A percentile compares a stretch with the other conserved stretches of the same genome.
Evolutionary conservation across 92 coral and sea anemone genomes (phyloP).

Genomic region (Zoanthus solanderi): DNA sequence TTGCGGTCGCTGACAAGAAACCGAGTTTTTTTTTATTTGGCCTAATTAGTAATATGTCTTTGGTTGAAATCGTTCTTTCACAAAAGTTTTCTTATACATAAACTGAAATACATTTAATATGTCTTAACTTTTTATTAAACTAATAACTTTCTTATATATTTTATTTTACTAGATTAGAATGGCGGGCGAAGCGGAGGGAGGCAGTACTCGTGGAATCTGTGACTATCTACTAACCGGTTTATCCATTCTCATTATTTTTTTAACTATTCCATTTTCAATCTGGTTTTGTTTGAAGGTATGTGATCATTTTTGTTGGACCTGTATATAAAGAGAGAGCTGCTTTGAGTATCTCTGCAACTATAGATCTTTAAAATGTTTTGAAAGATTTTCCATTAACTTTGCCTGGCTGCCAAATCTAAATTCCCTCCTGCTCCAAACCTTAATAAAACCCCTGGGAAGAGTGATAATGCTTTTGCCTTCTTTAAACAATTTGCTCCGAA

Average conservation of each 20-base stretch:
- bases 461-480: no score
- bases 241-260: conserved; percentile 48
- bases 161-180: background rate
- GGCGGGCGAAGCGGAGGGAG: conserved; percentile 20
- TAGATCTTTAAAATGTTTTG: no score
- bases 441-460: background rate
- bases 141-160: background rate
- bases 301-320: background rate
- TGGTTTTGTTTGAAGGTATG: conserved; percentile 74
- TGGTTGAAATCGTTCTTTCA: no score
- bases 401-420: no score
- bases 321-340: background rate
- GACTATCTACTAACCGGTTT: conserved; percentile 59
- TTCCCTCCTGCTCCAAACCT: no score
- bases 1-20: no score
- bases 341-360: no score
- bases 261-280: conserved; percentile 59
- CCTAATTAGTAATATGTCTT: no score
- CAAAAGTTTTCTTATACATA: background rate
- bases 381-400: no score
- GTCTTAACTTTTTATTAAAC: background rate
- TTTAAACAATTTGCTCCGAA: no score
- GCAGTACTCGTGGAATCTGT: conserved; percentile 35
- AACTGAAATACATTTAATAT: background rate
- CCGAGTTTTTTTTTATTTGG: no score